Evolutionary conservation across 2,797 vertebrate genomes (phyloP), one percentile per base, ranked within the genome.

Genomic region (Oceanodroma leucorhoa): DNA sequence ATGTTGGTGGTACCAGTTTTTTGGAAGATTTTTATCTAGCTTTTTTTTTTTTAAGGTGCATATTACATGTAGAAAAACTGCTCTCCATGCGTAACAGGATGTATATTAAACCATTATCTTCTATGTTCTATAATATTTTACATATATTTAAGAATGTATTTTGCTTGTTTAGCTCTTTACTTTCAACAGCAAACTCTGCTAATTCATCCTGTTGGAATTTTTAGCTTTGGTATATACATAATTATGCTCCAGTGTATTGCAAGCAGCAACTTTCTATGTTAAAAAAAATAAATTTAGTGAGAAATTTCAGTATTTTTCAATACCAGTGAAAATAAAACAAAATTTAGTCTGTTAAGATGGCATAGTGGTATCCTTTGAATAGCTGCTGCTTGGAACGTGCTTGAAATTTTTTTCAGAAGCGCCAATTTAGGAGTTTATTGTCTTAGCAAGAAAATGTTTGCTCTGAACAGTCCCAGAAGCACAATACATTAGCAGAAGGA

Each of bases 401-500:
- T 76, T 45, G 27, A 5, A 13, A 3, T 40, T 48, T 43, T 41
- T 72, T 72, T 34, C 58, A 51, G 73, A 66, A 94, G 41, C 50
- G 38, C 46, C 13, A 41, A 0, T 86, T 93, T 60, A 53, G 48
- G 60, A 64, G 24, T 43, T 83, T 84, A 72, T 88, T 93, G 70
- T 93, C 81, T 69, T 60, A n/a, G 58, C 75, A 79, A 72, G 38
- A 86, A 53, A 81, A 81, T 41, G 84, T 78, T 93, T 93, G 57
- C 41, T 72, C 53, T 79, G 92, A 83, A 90, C 75, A 82, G 67
- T 85, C 71, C 75, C 92, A 87, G 92, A 79, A 88, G 62, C 40
- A 38, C 85, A 51, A 45, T 66, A 62, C 55, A 24, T 90, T 79
- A 91, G 69, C 41, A 79, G 70, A 88, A 75, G 53, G 50, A 57